These are phyloP conservation scores for Amphimallon solstitiale DNA, from an alignment of 2,888 invertebrate genomes.

Conservation along the genomic window DNA sequence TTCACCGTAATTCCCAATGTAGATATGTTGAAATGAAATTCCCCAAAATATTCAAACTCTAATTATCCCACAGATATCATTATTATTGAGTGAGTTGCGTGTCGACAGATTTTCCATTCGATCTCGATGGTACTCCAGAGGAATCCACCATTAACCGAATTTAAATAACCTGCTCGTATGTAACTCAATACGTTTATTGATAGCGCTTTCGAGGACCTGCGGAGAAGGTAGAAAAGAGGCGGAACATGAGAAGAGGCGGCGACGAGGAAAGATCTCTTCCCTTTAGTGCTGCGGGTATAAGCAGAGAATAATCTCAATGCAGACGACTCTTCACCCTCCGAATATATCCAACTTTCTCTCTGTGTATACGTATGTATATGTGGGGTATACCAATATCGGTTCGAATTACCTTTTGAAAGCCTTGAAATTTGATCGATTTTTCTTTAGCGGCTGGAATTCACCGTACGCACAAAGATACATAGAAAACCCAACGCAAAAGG, in stretches of 20 bases:
- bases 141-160: slow-evolving; percentile 28
- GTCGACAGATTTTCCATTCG: slow-evolving; percentile 10
- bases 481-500: no score
- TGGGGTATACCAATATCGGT: background rate
- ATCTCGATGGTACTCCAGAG: slow-evolving; percentile 28
- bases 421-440: slow-evolving; percentile 29
- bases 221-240: no score
- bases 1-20: no score
- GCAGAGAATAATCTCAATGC: slow-evolving; percentile 16
- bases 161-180: slow-evolving; percentile 12
- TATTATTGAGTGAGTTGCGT: no score
- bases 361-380: no score
- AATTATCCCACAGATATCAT: no score
- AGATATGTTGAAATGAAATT: no score
- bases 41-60: no score
- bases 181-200: no score
- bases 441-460: background rate
- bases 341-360: no score
- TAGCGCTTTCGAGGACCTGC: no score
- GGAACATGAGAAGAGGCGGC: background rate
- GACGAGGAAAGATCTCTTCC: slow-evolving; percentile 4
- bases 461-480: no score
- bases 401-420: slow-evolving; percentile 25
- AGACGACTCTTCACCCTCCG: background rate
- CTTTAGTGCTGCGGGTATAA: background rate